Conservation (phyloP, 2,797 vertebrate species). For the Vultur gryphus region DNA sequence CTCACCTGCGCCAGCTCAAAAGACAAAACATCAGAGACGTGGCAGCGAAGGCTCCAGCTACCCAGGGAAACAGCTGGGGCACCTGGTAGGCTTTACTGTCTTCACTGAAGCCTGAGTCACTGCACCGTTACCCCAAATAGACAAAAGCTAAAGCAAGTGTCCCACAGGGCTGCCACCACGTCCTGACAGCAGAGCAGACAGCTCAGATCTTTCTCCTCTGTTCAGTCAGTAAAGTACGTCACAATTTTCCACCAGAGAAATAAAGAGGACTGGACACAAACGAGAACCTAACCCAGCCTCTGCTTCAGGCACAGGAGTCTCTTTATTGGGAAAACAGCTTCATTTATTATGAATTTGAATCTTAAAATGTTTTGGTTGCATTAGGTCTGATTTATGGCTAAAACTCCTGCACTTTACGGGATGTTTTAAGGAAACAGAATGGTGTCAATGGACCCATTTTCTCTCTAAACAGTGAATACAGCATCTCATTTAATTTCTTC, state of each 20-base stretch:
- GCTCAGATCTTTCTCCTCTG: not conserved
- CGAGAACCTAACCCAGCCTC: not conserved
- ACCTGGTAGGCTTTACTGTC: not conserved
- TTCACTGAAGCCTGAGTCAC: not conserved
- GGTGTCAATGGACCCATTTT: not conserved
- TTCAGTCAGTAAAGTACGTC: not conserved
- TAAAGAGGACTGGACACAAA: not conserved
- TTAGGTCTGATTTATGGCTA: not conserved
- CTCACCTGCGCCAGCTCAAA: not conserved
- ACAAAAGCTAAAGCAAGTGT: not conserved
- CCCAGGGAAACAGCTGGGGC: not conserved
- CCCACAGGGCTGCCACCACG: not conserved
- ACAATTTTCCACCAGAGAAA: not conserved
- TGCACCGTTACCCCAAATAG: not conserved
- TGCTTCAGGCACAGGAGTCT: not conserved
- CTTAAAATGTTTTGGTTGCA: not conserved
- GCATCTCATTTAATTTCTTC: not conserved
- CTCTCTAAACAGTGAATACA: not conserved
- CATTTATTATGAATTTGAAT: not conserved
- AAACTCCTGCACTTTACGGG: not conserved
- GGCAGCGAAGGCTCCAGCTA: not conserved
- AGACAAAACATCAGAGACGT: not conserved
- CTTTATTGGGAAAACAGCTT: not conserved
- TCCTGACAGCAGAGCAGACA: not conserved
- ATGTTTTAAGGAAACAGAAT: not conserved